Evolutionary conservation across 2,113 vertebrate species (phyloP).

Genomic region (Paraplagusia blochii): DNA sequence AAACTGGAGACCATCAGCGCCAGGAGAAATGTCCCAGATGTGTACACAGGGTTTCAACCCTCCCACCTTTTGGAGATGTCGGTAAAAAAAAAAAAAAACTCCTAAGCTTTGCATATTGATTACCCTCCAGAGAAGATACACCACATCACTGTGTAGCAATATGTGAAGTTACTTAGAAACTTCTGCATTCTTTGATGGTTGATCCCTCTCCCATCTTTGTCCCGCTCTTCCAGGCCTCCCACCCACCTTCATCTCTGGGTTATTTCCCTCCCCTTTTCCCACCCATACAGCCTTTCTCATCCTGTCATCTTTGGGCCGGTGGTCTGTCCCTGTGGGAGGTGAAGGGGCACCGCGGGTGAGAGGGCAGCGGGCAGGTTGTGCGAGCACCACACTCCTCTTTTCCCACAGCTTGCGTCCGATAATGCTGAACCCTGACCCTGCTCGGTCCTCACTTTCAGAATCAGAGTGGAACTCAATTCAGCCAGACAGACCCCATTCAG

Average conservation of each 20-base stretch:
- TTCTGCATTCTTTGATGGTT: slow-evolving; percentile 65
- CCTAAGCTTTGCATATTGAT: slow-evolving; percentile 47
- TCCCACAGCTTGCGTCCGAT: slow-evolving; percentile 77
- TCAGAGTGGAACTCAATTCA: slow-evolving; percentile 70
- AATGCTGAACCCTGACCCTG: slow-evolving; percentile 78
- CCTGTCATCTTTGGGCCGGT: slow-evolving; percentile 64
- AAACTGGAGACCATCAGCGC: slow-evolving; percentile 22
- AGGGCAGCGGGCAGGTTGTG: slow-evolving; percentile 72
- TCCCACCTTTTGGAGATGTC: slow-evolving; percentile 41
- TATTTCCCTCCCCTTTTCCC: slow-evolving; percentile 52
- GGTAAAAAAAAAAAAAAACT: slow-evolving; percentile 31
- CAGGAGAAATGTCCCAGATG: slow-evolving; percentile 30
- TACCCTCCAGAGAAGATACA: slow-evolving; percentile 57
- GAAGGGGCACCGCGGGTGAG: slow-evolving; percentile 72
- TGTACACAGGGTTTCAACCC: slow-evolving; percentile 32
- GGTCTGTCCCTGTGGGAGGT: slow-evolving; percentile 64
- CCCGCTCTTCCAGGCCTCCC: slow-evolving; percentile 42
- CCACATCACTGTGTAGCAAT: slow-evolving; percentile 55
- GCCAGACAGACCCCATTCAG: slow-evolving; percentile 71
- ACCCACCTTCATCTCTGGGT: slow-evolving; percentile 51
- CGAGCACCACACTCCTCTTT: slow-evolving; percentile 71
- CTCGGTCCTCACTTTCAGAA: slow-evolving; percentile 64
- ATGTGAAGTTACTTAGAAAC: slow-evolving; percentile 71
- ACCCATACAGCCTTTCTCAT: slow-evolving; percentile 63
- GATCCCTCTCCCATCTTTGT: slow-evolving; percentile 61